Percentiles rank a stretch among this genome's conserved stretches.
These are phyloP conservation scores for Mus minutoides DNA, from an alignment of 2,797 vertebrate species.

Conservation along the genomic window DNA sequence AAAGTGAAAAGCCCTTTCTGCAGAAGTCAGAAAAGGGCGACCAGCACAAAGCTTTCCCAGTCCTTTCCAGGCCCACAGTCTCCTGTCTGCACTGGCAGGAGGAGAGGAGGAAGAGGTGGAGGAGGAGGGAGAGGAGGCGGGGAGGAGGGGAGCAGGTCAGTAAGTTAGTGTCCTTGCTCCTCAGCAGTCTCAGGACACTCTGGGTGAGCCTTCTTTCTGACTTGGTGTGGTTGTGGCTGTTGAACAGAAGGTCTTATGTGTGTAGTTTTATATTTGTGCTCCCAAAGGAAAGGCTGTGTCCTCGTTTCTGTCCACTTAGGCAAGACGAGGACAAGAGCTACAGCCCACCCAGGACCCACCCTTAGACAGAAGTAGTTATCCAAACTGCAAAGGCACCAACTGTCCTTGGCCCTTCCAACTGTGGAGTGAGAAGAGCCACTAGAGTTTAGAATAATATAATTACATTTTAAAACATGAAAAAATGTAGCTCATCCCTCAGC, in stretches of 20 bases:
- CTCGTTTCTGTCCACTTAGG: background rate
- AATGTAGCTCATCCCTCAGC: constrained; percentile 37
- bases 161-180: background rate
- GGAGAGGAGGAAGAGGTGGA: too few species aligned
- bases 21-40: background rate
- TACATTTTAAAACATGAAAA: constrained; percentile 26
- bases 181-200: background rate
- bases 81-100: background rate
- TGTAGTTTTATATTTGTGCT: background rate
- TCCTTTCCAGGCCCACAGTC: background rate
- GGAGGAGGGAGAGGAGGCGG: too few species aligned
- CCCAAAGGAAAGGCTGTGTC: background rate
- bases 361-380: background rate
- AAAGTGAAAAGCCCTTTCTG: background rate
- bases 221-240: background rate
- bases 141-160: too few species aligned
- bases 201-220: background rate
- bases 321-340: background rate
- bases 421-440: background rate
- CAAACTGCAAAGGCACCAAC: background rate
- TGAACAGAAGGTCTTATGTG: background rate
- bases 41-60: background rate
- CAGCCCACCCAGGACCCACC: background rate
- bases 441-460: constrained; percentile 35
- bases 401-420: background rate